phyloP scores from a whole-genome alignment of 2,797 vertebrate species.

The Buceros bicornis region DNA sequence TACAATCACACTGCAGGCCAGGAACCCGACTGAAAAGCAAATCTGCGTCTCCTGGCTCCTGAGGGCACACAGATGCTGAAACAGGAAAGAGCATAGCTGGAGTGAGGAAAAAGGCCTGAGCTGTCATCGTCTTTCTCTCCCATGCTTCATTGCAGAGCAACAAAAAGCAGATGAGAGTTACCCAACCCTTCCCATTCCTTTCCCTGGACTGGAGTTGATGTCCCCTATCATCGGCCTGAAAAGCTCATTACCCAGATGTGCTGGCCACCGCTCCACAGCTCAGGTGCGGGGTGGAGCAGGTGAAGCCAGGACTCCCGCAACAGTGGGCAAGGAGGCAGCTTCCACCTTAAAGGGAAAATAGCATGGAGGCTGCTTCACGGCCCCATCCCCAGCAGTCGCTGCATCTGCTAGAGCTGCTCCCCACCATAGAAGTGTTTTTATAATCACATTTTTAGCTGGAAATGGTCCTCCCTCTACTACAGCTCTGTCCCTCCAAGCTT shows the following conservation, averaged over 20 bases:
- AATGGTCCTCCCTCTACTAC: not conserved
- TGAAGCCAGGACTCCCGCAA: not conserved
- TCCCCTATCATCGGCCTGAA: not conserved
- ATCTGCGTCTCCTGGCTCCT: not conserved
- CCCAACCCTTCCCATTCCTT: not conserved
- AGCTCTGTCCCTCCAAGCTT: not conserved
- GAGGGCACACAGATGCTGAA: not conserved
- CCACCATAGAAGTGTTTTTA: not conserved
- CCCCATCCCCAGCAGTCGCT: not conserved
- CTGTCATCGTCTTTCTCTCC: not conserved
- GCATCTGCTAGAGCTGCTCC: not conserved
- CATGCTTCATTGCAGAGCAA: not conserved
- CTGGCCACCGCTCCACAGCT: not conserved
- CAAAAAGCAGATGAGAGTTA: not conserved
- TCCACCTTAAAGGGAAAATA: not conserved
- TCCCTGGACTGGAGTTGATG: not conserved
- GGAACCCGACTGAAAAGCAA: not conserved
- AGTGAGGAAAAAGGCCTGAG: not conserved
- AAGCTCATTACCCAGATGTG: not conserved
- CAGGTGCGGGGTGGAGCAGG: not conserved
- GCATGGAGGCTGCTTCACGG: fast-evolving
- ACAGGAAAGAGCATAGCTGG: not conserved
- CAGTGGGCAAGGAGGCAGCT: not conserved
- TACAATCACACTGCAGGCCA: not conserved
- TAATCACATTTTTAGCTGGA: not conserved